These are phyloP conservation scores for Panonychus citri DNA, from an alignment of 1,140 invertebrate genomes.

Conservation along the genomic window DNA sequence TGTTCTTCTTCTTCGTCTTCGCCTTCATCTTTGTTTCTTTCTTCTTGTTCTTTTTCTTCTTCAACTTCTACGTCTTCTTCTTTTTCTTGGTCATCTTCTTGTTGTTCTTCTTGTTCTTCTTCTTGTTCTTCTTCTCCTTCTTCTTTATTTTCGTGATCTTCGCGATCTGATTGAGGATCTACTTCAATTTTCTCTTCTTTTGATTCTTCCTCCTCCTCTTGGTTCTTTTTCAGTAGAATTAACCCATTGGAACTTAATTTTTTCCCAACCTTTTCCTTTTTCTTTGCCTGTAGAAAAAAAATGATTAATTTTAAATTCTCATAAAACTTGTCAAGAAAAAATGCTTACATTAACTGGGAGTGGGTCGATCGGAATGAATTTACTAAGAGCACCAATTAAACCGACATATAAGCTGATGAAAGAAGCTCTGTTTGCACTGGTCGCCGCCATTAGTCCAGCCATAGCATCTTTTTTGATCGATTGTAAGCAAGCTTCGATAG, in stretches of 20 bases:
- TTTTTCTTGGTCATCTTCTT: background rate
- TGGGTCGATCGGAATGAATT: background rate
- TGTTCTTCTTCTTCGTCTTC: background rate
- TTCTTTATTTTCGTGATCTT: background rate
- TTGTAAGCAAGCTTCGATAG: background rate
- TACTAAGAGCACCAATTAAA: background rate
- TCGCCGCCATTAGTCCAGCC: background rate
- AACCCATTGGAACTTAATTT: no score
- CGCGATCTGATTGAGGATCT: no score
- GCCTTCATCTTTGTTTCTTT: background rate
- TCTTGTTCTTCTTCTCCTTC: background rate
- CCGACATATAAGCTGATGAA: background rate
- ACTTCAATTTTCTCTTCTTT: no score
- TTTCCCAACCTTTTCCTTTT: no score
- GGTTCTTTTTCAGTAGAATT: no score
- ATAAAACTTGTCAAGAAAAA: no score
- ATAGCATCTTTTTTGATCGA: background rate
- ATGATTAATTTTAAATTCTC: no score
- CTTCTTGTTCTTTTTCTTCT: background rate
- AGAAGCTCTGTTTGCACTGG: background rate
- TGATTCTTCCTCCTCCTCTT: no score
- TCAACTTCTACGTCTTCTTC: background rate
- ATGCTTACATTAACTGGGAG: background rate
- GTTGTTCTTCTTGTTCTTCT: background rate
- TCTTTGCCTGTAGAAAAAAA: no score